These are phyloP conservation scores for Dysidea cf. avara DNA, from an alignment of 37 sponge, comb jelly and placozoan genomes.

Conservation along the genomic window DNA sequence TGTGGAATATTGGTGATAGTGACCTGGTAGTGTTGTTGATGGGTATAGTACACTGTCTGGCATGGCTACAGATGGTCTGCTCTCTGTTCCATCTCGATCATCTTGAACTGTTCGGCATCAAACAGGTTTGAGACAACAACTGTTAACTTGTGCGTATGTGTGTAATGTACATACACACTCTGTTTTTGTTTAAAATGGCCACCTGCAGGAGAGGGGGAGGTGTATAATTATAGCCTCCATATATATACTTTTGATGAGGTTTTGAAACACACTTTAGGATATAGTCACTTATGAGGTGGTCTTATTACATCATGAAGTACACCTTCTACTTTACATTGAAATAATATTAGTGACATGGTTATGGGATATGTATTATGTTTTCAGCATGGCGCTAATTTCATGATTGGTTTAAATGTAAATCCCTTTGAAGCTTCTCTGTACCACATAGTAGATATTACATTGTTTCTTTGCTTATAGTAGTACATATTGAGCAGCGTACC, in stretches of 20 bases:
- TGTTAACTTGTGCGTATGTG: too few species aligned
- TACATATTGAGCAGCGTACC: background rate
- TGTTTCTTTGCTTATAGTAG: background rate
- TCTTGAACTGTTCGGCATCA: constrained; percentile 67
- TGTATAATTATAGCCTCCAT: too few species aligned
- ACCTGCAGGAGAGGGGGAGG: too few species aligned
- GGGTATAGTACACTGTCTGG: constrained; percentile 19
- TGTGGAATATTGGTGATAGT: constrained; percentile 25
- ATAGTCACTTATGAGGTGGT: too few species aligned
- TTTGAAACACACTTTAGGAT: too few species aligned
- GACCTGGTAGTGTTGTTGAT: constrained; percentile 13
- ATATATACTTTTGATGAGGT: too few species aligned
- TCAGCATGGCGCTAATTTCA: too few species aligned
- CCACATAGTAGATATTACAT: background rate
- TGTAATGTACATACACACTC: background rate
- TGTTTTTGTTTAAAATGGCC: background rate
- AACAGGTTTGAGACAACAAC: too few species aligned
- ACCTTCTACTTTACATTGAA: background rate
- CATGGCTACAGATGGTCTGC: constrained; percentile 58
- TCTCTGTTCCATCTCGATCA: constrained; percentile 67
- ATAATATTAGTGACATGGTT: background rate
- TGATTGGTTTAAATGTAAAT: too few species aligned
- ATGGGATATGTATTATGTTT: background rate
- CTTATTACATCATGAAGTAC: too few species aligned
- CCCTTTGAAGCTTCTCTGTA: too few species aligned